These are phyloP conservation scores for Pseudorectes ferrugineus DNA, from an alignment of 2,113 vertebrate species.

Conservation along the genomic window DNA sequence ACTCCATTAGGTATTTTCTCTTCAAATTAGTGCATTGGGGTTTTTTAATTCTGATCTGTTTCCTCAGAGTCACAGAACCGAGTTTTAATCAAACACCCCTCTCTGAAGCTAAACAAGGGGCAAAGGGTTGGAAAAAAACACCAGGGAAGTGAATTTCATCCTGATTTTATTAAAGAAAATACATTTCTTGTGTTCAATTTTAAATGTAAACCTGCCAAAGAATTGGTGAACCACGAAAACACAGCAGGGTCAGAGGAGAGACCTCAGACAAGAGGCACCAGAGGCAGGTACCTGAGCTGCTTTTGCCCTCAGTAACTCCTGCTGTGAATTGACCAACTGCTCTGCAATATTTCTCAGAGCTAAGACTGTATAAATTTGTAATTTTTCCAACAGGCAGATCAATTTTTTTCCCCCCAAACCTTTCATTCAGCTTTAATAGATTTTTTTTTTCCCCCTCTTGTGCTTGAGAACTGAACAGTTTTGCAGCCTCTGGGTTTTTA, in stretches of 20 bases:
- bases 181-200: neutral
- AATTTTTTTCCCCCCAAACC: neutral
- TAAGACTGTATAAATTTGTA: neutral
- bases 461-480: neutral
- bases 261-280: neutral
- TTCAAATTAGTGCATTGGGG: neutral
- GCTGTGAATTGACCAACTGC: neutral
- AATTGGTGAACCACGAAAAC: neutral
- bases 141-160: neutral
- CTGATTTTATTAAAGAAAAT: neutral
- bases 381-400: neutral
- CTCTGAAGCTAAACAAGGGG: neutral
- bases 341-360: neutral
- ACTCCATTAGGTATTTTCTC: neutral
- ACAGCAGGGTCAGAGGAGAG: neutral
- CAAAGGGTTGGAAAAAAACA: neutral
- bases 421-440: neutral
- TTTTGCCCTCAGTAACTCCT: neutral
- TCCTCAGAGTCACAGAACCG: neutral
- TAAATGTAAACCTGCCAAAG: neutral
- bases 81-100: neutral
- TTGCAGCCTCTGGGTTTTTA: neutral
- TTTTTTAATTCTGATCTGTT: neutral
- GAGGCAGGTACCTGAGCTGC: neutral
- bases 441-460: neutral